Evolutionary conservation across 2,113 vertebrate species (phyloP).

Genomic region (Origma solitaria): DNA sequence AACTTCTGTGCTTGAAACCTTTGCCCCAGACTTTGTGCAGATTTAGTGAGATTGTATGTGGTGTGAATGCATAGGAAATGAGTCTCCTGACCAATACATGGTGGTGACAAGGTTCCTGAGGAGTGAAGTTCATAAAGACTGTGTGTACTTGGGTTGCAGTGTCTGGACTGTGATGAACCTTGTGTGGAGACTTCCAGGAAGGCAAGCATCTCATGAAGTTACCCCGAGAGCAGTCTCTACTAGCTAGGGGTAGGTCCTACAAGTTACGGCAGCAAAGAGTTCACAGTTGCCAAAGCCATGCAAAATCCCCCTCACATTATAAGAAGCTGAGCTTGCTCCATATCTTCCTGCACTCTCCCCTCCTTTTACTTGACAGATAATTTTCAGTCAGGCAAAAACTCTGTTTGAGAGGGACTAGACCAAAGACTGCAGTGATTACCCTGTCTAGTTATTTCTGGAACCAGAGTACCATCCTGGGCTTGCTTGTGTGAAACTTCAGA

Average conservation of each 20-base stretch:
- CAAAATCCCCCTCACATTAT: neutral
- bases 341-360: neutral
- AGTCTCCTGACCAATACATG: neutral
- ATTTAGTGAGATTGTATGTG: neutral
- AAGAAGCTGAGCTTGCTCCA: neutral
- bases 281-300: neutral
- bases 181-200: neutral
- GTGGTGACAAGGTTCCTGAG: neutral
- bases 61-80: neutral
- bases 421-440: neutral
- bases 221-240: neutral
- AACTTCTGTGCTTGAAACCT: neutral
- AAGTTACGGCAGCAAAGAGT: neutral
- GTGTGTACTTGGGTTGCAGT: neutral
- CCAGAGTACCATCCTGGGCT: neutral
- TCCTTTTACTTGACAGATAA: neutral
- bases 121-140: fast-evolving
- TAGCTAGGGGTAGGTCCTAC: neutral
- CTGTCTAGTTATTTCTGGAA: neutral
- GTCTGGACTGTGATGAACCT: neutral
- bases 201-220: neutral
- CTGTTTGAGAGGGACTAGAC: neutral
- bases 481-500: neutral
- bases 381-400: neutral
- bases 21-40: neutral